Conservation (phyloP, 2,797 vertebrate genomes). For the Pseudochromis fuscus region DNA sequence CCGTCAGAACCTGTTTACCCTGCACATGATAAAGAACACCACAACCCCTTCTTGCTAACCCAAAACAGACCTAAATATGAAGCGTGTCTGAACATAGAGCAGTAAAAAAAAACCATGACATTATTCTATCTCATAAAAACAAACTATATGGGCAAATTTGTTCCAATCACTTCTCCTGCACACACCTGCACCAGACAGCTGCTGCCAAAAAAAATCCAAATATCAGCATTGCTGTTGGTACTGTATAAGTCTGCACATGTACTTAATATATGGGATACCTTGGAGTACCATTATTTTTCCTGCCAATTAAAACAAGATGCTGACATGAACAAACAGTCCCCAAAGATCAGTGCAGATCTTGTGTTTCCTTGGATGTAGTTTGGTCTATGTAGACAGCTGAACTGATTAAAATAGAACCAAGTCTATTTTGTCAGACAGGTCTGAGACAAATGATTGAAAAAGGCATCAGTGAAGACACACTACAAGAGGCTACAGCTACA, state of each 20-base stretch:
- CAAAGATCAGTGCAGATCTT: constrained; percentile 6
- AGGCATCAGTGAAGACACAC: too few relatives aligned
- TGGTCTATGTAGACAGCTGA: too few relatives aligned
- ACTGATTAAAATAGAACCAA: too few relatives aligned
- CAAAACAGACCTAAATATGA: constrained; percentile 4
- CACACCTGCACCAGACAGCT: neutral
- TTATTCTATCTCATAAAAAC: too few relatives aligned
- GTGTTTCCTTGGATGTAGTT: too few relatives aligned
- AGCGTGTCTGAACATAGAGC: neutral
- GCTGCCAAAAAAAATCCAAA: neutral
- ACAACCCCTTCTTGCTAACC: neutral
- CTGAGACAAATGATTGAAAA: too few relatives aligned
- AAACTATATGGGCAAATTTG: too few relatives aligned
- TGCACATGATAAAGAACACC: neutral
- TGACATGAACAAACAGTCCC: neutral
- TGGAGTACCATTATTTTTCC: neutral
- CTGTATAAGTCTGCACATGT: neutral
- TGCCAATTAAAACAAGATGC: neutral
- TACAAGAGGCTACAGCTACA: too few relatives aligned
- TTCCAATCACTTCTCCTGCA: too few relatives aligned
- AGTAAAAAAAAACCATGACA: neutral
- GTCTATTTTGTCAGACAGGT: too few relatives aligned
- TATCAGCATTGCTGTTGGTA: neutral
- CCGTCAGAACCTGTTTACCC: neutral
- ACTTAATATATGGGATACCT: too few relatives aligned